Evolutionary conservation across 1,140 invertebrate species (phyloP), one percentile per base, ranked within the genome.

Genomic region (Pemphigus obesinymphae): DNA sequence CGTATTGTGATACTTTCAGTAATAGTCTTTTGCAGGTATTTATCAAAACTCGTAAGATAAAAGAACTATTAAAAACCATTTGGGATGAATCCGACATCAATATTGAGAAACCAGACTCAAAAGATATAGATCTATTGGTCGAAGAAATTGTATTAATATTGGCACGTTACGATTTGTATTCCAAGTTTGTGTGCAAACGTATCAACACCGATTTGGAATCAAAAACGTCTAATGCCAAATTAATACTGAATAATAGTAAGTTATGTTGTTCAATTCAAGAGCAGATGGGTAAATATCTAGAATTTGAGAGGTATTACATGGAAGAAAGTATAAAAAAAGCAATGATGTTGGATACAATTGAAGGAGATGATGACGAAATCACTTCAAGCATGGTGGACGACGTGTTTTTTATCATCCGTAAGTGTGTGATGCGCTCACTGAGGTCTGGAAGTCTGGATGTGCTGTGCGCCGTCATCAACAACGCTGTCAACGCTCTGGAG

Each of bases 321-420:
- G 93, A 95, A 84, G 96, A 99, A 88, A 99, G 96, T 86, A 93
- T 99, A 0, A 90, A 92, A 43, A 99, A 99, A 88, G 97, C 97
- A 29, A 91, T 99, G 58, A 91, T 91, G 82, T 92, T 99, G 90
- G 96, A 99, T 85, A 89, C 89, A 0, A 85, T 87, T 70, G 86
- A 86, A n/a, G 53, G 34, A 1, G 86, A 88, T 73, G 91, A 92
- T 7, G 70, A 29, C 3, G 91, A 93, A 70, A 89, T 93, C 82
- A 95, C 92, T 4, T 97, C 97, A 0, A 97, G 94, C 84, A 29
- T 99, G 89, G 93, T 99, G 0, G 98, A 99, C 88, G 97, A 99
- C 89, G 93, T 98, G 4, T 99, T 99, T 87, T 99, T 97, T 86
- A 97, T 99, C 83, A 91, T 99, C 0, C 94, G 96, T 84, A 99